Conservation (phyloP, 1,140 invertebrate genomes). For the Microplitis demolitor region DNA sequence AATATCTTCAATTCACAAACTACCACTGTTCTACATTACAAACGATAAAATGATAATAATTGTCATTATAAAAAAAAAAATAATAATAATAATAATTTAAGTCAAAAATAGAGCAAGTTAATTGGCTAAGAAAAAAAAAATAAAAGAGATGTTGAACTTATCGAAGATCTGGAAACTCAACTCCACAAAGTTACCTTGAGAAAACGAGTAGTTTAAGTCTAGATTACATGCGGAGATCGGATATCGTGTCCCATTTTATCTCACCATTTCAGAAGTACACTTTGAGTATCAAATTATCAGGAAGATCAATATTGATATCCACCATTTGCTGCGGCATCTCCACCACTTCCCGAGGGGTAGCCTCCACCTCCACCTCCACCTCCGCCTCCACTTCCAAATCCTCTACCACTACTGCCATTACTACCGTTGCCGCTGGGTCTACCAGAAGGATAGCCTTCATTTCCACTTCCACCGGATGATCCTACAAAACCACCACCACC, state of each 20-base stretch:
- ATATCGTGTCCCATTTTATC: neutral
- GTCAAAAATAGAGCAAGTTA: neutral
- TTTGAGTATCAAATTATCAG: conserved; percentile 13
- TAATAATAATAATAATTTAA: neutral
- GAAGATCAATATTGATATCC: conserved; percentile 57
- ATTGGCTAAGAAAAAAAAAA: neutral
- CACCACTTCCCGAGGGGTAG: conserved; percentile 54
- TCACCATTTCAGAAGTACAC: neutral
- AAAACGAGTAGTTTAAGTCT: neutral
- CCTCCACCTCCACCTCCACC: conserved; percentile 39
- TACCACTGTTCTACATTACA: too few relatives aligned
- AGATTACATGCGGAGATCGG: conserved; percentile 4
- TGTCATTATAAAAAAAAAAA: too few relatives aligned
- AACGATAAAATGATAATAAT: too few relatives aligned
- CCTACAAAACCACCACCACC: conserved; percentile 9
- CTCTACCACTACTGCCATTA: conserved; percentile 31
- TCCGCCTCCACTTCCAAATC: conserved; percentile 33
- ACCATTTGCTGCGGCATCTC: conserved; percentile 54
- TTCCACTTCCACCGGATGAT: conserved; percentile 32
- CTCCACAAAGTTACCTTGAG: neutral
- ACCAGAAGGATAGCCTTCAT: conserved; percentile 34
- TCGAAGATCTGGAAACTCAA: neutral
- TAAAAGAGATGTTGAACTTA: neutral
- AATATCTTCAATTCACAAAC: too few relatives aligned
- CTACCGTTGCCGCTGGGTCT: conserved; percentile 33